Evolutionary conservation across 2,888 invertebrate species (phyloP).

Genomic region (Argyra leucocephala): DNA sequence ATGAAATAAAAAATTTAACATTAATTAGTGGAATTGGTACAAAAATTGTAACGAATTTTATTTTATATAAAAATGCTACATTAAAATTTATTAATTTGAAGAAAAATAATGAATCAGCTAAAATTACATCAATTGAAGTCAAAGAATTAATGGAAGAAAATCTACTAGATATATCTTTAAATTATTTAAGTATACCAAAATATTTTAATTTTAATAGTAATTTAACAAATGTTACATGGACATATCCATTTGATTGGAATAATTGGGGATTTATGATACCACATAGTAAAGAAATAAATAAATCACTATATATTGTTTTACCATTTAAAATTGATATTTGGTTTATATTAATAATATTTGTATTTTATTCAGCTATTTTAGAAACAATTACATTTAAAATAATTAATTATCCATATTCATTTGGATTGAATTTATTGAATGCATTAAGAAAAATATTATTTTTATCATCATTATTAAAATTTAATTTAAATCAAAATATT

Average conservation of each 20-base stretch:
- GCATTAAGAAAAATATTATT: neutral
- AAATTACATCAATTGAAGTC: too few species aligned
- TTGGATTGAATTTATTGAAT: neutral
- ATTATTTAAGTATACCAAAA: neutral
- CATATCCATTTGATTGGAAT: neutral
- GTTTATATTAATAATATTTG: neutral
- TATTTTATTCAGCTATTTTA: neutral
- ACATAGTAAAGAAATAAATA: neutral
- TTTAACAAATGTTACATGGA: neutral
- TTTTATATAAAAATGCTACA: neutral
- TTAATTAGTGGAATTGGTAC: neutral
- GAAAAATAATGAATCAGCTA: too few species aligned
- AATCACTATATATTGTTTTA: neutral
- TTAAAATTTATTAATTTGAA: neutral
- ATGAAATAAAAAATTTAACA: neutral
- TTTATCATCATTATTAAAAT: neutral
- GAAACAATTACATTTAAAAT: neutral
- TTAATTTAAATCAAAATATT: neutral
- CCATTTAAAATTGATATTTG: neutral
- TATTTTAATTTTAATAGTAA: neutral
- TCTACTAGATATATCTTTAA: neutral
- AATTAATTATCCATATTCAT: neutral
- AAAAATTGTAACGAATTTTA: neutral
- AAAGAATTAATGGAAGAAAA: too few species aligned
- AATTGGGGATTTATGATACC: neutral